These are phyloP conservation scores for Crocallis elinguaria DNA, from an alignment of 2,888 invertebrate genomes.

Conservation along the genomic window DNA sequence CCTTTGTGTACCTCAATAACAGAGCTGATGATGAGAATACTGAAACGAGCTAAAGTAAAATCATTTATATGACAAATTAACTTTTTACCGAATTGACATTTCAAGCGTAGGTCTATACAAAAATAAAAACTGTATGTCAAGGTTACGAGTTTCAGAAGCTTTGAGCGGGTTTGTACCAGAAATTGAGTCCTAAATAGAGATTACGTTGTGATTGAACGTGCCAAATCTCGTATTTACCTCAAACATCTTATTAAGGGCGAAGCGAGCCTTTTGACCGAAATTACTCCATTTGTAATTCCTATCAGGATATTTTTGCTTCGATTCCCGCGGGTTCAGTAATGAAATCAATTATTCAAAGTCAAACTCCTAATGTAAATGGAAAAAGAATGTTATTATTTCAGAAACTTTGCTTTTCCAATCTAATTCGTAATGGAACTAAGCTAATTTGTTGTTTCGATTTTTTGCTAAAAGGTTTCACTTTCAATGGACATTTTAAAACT, in stretches of 20 bases:
- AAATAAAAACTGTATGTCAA: too few relatives aligned
- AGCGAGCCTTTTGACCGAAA: constrained; percentile 11
- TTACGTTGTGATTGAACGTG: neutral
- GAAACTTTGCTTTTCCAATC: constrained; percentile 15
- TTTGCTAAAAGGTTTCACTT: neutral
- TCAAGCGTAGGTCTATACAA: too few relatives aligned
- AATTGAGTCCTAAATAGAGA: neutral
- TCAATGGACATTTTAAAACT: too few relatives aligned
- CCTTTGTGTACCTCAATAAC: too few relatives aligned
- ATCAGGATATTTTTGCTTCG: constrained; percentile 22
- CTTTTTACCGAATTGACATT: too few relatives aligned
- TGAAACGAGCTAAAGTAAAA: too few relatives aligned
- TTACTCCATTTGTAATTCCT: constrained; percentile 26
- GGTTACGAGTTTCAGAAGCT: too few relatives aligned
- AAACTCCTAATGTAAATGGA: constrained; percentile 21
- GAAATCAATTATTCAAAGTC: constrained; percentile 33
- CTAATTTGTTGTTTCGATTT: neutral
- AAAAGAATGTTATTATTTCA: constrained; percentile 11
- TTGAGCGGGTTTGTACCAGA: too few relatives aligned
- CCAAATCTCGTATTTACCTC: constrained; percentile 1
- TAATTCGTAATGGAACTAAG: neutral
- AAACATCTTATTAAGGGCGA: constrained; percentile 10
- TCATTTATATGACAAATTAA: too few relatives aligned
- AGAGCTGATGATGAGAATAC: too few relatives aligned
- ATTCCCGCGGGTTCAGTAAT: constrained; percentile 20